phyloP scores from a whole-genome alignment of 2,113 vertebrate species.

The Tapirus terrestris region DNA sequence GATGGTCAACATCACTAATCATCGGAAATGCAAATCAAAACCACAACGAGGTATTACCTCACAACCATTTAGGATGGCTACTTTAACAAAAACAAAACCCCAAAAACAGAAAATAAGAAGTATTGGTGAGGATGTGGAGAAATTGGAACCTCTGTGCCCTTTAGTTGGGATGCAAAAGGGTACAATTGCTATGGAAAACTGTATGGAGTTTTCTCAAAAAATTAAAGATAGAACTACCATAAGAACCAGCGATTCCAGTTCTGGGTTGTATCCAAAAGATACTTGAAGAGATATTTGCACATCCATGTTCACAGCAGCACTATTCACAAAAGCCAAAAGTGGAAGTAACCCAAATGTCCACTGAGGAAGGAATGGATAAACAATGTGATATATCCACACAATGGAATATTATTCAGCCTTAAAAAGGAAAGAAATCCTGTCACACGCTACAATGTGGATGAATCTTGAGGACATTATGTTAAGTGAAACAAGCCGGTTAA shows the following conservation, averaged over 20 bases:
- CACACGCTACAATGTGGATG: too few relatives aligned
- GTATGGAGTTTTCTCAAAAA: background rate
- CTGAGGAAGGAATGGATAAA: background rate
- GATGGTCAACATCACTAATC: too few relatives aligned
- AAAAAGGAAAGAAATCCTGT: too few relatives aligned
- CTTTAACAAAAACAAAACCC: background rate
- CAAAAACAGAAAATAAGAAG: background rate
- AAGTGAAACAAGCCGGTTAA: too few relatives aligned
- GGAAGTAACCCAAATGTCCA: background rate
- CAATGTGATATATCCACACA: background rate
- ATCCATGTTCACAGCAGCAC: background rate
- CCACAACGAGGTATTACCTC: background rate
- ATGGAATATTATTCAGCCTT: too few relatives aligned
- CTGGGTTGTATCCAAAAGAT: background rate
- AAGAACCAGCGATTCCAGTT: background rate
- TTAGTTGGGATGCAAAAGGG: background rate
- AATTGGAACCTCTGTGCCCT: background rate
- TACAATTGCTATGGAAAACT: too few relatives aligned
- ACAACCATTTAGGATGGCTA: background rate
- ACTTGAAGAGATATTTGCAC: background rate
- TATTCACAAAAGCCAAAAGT: background rate
- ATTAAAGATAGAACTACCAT: background rate
- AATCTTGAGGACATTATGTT: too few relatives aligned
- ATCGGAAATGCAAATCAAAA: background rate
- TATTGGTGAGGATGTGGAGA: background rate